Conservation (phyloP, 2,888 invertebrate species). For the Beris morrisii region DNA sequence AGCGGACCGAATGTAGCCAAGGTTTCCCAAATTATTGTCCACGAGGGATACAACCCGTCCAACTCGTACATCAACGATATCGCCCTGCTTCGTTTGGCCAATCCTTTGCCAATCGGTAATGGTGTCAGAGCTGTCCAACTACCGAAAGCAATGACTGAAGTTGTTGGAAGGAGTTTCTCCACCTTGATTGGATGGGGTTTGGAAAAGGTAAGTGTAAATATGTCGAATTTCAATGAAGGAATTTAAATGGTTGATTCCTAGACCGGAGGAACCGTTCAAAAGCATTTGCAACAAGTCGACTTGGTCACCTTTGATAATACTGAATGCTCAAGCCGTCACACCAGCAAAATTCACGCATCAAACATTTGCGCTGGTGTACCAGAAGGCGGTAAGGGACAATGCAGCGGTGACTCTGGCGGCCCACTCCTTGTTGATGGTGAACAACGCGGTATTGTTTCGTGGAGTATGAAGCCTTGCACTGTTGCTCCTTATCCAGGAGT, state of each 20-base stretch:
- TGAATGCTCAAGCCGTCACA: conserved; percentile 51
- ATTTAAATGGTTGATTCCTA: conserved; percentile 38
- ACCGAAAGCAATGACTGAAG: conserved; percentile 42
- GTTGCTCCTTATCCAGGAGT: conserved; percentile 55
- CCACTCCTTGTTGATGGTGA: conserved; percentile 52
- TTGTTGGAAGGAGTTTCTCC: conserved; percentile 41
- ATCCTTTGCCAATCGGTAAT: conserved; percentile 44
- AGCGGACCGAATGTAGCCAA: conserved; percentile 44
- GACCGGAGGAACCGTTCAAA: conserved; percentile 51
- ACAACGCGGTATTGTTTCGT: conserved; percentile 57
- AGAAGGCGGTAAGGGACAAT: conserved; percentile 57
- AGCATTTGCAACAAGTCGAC: conserved; percentile 52
- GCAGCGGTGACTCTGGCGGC: conserved; percentile 57
- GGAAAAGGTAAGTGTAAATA: conserved; percentile 43
- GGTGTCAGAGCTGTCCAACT: conserved; percentile 46
- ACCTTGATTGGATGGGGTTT: conserved; percentile 50
- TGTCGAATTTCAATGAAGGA: not conserved
- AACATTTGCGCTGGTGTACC: conserved; percentile 57
- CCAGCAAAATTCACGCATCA: conserved; percentile 45
- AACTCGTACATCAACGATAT: conserved; percentile 53
- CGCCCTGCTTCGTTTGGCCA: conserved; percentile 51
- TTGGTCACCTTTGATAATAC: conserved; percentile 51
- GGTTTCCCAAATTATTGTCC: conserved; percentile 48
- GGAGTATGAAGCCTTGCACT: conserved; percentile 57
- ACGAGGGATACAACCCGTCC: conserved; percentile 47